Evolutionary conservation across 1,140 invertebrate species (phyloP).

Genomic region (Ericerus pela): DNA sequence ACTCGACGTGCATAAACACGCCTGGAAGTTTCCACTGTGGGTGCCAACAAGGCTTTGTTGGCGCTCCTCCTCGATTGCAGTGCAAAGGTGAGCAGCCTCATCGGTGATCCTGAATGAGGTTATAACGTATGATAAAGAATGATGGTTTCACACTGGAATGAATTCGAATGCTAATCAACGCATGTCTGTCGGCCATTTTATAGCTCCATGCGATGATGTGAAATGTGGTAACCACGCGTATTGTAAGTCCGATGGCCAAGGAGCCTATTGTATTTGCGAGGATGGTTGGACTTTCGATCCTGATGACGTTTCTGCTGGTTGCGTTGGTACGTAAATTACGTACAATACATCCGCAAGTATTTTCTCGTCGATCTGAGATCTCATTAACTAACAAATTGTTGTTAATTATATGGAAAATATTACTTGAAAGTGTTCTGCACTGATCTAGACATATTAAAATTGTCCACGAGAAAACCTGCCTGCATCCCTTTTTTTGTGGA

Average conservation of each 20-base stretch:
- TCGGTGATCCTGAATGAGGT: no score
- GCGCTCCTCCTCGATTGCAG: slow-evolving; percentile 55
- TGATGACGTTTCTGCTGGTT: slow-evolving; percentile 69
- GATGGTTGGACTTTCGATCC: slow-evolving; percentile 87
- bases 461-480: no score
- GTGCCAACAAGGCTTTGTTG: slow-evolving; percentile 71
- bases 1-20: slow-evolving; percentile 67
- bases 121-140: no score
- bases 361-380: not conserved
- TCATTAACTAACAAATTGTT: not conserved
- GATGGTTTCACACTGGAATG: no score
- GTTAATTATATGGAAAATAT: no score
- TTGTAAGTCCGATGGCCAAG: slow-evolving; percentile 73
- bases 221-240: slow-evolving; percentile 74
- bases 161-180: no score
- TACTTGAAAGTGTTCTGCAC: no score
- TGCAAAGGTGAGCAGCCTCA: no score
- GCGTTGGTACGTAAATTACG: slow-evolving; percentile 43
- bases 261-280: slow-evolving; percentile 84
- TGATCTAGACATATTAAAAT: no score
- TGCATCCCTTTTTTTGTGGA: no score
- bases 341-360: not conserved
- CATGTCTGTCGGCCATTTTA: slow-evolving; percentile 6
- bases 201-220: slow-evolving; percentile 79
- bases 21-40: slow-evolving; percentile 72